Conservation (phyloP, 2,888 invertebrate species). For the Sipha maydis region DNA sequence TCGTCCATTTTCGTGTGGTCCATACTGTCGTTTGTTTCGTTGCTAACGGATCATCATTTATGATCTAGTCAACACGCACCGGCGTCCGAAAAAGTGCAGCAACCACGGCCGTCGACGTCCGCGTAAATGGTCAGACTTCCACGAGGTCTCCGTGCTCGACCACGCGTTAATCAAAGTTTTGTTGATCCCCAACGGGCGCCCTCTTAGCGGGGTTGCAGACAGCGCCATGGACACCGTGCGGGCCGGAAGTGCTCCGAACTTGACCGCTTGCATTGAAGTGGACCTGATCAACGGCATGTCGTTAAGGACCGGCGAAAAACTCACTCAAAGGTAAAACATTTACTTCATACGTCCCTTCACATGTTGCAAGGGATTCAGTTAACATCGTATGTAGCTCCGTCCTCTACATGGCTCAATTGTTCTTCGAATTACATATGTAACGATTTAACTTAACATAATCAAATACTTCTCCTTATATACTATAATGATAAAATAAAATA, state of each 20-base stretch:
- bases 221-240: conserved; percentile 32
- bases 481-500: neutral
- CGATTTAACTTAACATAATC: neutral
- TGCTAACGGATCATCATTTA: neutral
- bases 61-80: neutral
- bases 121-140: no score
- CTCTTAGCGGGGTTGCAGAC: neutral
- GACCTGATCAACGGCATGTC: neutral
- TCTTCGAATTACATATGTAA: neutral
- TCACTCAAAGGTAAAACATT: conserved; percentile 42
- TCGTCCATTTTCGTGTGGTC: neutral
- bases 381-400: neutral
- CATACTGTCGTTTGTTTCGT: neutral
- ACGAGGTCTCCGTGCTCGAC: neutral
- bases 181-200: neutral
- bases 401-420: neutral
- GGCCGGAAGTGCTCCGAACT: conserved; percentile 52
- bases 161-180: neutral
- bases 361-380: neutral
- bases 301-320: conserved; percentile 23
- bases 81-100: no score
- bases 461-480: neutral
- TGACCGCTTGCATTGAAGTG: conserved; percentile 46
- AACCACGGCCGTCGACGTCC: no score
- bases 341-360: neutral